Evolutionary conservation across 1,140 invertebrate genomes (phyloP), one percentile per base, ranked within the genome.

Genomic region (Archivesica marissinica): DNA sequence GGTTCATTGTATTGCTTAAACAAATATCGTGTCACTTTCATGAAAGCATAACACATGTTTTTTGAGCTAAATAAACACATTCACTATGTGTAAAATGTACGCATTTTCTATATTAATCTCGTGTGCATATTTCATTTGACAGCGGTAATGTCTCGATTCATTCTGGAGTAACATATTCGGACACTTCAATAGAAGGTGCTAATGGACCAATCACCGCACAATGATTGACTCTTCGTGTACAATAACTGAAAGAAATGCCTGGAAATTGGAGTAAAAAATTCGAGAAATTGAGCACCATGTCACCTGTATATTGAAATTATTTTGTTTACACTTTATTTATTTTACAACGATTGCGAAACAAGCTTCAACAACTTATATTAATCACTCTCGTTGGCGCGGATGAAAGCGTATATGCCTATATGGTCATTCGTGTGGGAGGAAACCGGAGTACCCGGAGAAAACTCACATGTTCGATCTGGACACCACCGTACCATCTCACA

Each of bases 41-140:
- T 68, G 13, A 68, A 66, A 35, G 7, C 35, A 66, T 50, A 79
- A 68, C 41, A 28, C 28, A 23, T 79, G 61, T 79, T 79, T 79
- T 47, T 15, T 28, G 41, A 33, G 52, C 59, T 79, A 79, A 64
- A 39, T 79, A 79, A 79, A 79, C 77, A 79, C 30, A 44, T 15
- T 47, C 30, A 44, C 30, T 35, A 68, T 23, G 54, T 78, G 54
- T 38, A 33, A 79, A 61, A 61, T 77, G 54, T 44, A 13, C 30
- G 54, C 39, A 47, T 77, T 66, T 38, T 66, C 39, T 64, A 25
- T 64, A 52, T 61, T 44, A 39, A 66, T 61, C 44, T 47, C 44
- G 35, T 28, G 50, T 23, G 68, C 41, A 47, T 44, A 30, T 72
- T 50, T 28, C 41, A 47, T 72, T 72, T 41, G 39, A 50, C 39